Percentiles rank a stretch among this genome's conserved stretches.
Evolutionary conservation across 2,113 vertebrate genomes (phyloP).

Genomic region (Circaetus cinerascens): DNA sequence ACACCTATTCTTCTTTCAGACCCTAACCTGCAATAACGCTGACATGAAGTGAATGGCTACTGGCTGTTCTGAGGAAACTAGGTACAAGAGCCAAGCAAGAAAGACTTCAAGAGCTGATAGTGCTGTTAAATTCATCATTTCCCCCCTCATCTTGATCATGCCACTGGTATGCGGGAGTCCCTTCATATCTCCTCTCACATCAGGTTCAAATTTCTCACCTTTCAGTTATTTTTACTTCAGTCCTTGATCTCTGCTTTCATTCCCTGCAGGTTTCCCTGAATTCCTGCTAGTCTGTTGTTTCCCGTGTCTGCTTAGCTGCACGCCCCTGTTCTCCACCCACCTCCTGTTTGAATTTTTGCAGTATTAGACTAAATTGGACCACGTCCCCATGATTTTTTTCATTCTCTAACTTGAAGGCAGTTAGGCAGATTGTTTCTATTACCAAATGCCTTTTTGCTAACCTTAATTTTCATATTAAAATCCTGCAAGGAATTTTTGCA

Average conservation of each 20-base stretch:
- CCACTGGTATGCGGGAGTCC: background rate
- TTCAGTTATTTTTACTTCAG: background rate
- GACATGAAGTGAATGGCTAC: background rate
- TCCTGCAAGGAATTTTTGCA: background rate
- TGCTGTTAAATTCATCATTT: background rate
- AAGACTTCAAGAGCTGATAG: background rate
- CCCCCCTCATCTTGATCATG: background rate
- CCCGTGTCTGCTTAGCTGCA: background rate
- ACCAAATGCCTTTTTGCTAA: background rate
- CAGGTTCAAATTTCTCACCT: background rate
- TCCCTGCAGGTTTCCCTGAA: background rate
- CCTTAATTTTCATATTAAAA: background rate
- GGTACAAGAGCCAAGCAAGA: background rate
- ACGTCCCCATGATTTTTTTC: rapidly evolving
- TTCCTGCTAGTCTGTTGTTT: background rate
- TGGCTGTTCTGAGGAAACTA: background rate
- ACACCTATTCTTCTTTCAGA: background rate
- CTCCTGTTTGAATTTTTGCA: background rate
- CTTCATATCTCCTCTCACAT: background rate
- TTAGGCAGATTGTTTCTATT: background rate
- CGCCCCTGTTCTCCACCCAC: background rate
- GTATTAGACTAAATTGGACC: background rate
- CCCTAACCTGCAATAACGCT: background rate
- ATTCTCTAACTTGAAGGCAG: background rate
- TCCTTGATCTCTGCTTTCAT: background rate